Conservation (phyloP, 2,113 vertebrate species). For the Myocastor coypus region DNA sequence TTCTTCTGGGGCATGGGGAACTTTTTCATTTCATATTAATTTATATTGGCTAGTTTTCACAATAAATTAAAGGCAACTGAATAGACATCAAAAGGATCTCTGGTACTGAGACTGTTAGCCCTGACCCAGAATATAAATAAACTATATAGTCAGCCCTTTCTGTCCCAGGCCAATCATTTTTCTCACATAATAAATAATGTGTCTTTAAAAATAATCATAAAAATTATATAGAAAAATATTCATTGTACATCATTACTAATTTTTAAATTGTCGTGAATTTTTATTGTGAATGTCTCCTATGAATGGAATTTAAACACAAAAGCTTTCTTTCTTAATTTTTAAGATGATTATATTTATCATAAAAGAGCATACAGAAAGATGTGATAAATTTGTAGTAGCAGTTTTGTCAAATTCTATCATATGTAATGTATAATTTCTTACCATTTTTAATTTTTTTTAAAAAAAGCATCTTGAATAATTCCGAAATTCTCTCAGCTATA, state of each 20-base stretch:
- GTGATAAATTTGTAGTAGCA: neutral
- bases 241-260: neutral
- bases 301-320: neutral
- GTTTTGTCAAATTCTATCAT: neutral
- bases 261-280: neutral
- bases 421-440: neutral
- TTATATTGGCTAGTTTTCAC: neutral
- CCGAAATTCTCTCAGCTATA: neutral
- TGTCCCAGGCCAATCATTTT: neutral
- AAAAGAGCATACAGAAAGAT: neutral
- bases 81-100: neutral
- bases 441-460: conserved; percentile 1
- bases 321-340: neutral
- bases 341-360: neutral
- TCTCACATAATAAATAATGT: neutral
- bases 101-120: neutral
- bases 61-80: neutral
- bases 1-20: too few species aligned
- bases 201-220: neutral
- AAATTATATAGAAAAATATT: neutral
- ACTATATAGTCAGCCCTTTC: neutral
- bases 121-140: neutral
- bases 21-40: neutral
- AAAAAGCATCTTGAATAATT: conserved; percentile 31
- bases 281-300: neutral